Conservation (phyloP, 2,888 invertebrate genomes). For the Poecilus cupreus region DNA sequence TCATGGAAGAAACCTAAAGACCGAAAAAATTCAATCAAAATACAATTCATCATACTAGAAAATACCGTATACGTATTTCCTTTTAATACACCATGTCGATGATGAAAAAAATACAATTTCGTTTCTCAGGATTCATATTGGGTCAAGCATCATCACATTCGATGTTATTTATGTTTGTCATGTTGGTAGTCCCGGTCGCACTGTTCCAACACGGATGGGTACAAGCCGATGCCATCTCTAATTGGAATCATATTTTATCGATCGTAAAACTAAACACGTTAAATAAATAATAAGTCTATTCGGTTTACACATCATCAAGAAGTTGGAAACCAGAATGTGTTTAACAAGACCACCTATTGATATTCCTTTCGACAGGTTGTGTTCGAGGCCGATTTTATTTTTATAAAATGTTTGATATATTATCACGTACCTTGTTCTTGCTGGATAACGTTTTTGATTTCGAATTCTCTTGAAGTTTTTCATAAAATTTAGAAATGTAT, state of each 20-base stretch:
- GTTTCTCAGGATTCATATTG: constrained; percentile 12
- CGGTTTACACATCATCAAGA: constrained; percentile 40
- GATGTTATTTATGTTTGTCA: constrained; percentile 49
- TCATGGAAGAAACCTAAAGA: constrained; percentile 5
- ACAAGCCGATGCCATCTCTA: constrained; percentile 54
- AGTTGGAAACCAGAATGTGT: constrained; percentile 34
- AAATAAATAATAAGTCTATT: constrained; percentile 44
- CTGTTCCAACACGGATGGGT: constrained; percentile 40
- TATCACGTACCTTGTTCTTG: neutral
- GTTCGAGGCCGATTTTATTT: neutral
- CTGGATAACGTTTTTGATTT: constrained; percentile 15
- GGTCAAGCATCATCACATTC: constrained; percentile 17
- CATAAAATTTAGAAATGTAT: too few relatives aligned
- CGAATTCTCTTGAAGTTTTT: too few relatives aligned
- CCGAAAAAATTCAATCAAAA: constrained; percentile 54
- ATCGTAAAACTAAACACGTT: constrained; percentile 56
- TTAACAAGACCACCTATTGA: constrained; percentile 52
- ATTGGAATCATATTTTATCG: constrained; percentile 58
- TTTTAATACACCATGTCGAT: neutral
- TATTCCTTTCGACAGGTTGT: constrained; percentile 43
- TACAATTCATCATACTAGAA: constrained; percentile 49
- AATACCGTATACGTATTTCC: constrained; percentile 37
- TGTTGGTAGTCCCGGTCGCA: constrained; percentile 27
- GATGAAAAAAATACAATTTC: constrained; percentile 18
- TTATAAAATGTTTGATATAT: constrained; percentile 13